A percentile compares a stretch with the other conserved stretches of the same genome.
Evolutionary conservation across 1,140 invertebrate species (phyloP).

Genomic region (Riptortus pedestris): DNA sequence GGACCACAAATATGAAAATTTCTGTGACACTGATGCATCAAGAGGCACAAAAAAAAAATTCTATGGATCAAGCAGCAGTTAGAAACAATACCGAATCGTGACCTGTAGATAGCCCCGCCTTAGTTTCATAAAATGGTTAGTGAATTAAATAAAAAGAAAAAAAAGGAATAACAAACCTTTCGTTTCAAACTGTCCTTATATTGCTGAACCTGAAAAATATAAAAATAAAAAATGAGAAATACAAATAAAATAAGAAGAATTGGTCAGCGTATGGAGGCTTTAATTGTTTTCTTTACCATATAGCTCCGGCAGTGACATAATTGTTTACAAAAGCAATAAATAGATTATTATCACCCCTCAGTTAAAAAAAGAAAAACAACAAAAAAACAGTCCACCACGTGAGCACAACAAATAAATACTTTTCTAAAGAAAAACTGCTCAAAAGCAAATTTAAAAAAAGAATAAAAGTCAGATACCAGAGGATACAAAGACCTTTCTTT

Average conservation of each 20-base stretch:
- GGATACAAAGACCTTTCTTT: background rate
- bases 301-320: no score
- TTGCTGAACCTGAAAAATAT: constrained; percentile 60
- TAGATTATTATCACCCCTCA: background rate
- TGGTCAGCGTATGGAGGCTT: no score
- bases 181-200: constrained; percentile 71
- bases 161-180: constrained; percentile 41
- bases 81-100: constrained; percentile 6
- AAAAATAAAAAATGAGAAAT: constrained; percentile 8
- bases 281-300: no score
- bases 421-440: background rate
- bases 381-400: background rate
- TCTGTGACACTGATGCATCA: background rate
- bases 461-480: background rate
- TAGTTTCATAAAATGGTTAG: background rate
- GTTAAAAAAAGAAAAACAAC: no score
- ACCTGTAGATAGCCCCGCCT: background rate
- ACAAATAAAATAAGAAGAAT: background rate
- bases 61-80: constrained; percentile 18
- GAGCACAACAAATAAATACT: background rate
- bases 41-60: background rate
- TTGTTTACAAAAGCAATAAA: background rate
- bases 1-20: background rate
- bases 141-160: background rate
- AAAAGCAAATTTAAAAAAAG: background rate